Percentiles rank a stretch among this genome's conserved stretches.
Conservation (phyloP, 2,888 invertebrate genomes). For the Eulithis prunata region DNA sequence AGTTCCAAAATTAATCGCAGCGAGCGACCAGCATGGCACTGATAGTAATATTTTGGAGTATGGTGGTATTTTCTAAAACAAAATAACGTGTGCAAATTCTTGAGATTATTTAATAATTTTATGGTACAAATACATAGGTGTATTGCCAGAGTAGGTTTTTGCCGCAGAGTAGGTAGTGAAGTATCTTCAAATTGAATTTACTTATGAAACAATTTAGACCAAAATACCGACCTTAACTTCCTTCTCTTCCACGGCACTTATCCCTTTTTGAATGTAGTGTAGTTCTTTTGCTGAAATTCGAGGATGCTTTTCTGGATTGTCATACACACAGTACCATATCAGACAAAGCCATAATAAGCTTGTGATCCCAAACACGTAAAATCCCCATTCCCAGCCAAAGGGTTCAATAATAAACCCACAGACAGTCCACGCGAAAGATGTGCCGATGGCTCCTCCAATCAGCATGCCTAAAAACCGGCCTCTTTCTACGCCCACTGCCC, state of each 20-base stretch:
- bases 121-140: no score
- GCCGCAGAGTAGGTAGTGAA: no score
- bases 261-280: slow-evolving; percentile 28
- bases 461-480: slow-evolving; percentile 76
- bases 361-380: slow-evolving; percentile 80
- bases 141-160: no score
- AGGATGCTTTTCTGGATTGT: slow-evolving; percentile 81
- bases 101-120: no score
- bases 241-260: background rate
- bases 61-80: slow-evolving; percentile 72
- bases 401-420: slow-evolving; percentile 60
- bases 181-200: no score
- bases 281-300: slow-evolving; percentile 62
- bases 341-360: slow-evolving; percentile 52
- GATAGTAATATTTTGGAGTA: slow-evolving; percentile 79
- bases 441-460: slow-evolving; percentile 77
- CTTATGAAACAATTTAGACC: no score
- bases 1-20: slow-evolving; percentile 86
- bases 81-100: background rate
- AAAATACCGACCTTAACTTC: slow-evolving; percentile 11
- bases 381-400: slow-evolving; percentile 84
- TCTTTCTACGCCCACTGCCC: slow-evolving; percentile 86
- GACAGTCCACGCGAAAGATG: slow-evolving; percentile 50
- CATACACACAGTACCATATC: slow-evolving; percentile 45
- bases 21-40: slow-evolving; percentile 84